phyloP scores from a whole-genome alignment of 2,797 vertebrate genomes.

The Hemitrygon akajei region DNA sequence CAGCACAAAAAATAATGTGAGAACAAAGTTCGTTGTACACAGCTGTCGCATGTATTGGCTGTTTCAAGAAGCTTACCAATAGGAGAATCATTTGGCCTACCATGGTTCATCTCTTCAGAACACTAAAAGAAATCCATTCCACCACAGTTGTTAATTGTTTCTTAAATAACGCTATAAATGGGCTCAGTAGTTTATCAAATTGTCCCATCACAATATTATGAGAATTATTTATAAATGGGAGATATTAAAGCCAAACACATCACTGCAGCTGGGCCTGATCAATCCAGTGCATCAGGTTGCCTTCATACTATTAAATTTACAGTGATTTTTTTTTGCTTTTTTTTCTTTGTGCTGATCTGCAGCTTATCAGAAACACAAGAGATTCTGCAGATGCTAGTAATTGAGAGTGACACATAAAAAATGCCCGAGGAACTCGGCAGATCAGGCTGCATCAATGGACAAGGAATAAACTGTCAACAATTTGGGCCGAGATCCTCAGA shows the following conservation, averaged over 20 bases:
- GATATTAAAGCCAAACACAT: neutral
- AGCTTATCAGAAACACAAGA: too few species aligned
- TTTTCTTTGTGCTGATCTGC: too few species aligned
- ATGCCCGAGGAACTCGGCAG: too few species aligned
- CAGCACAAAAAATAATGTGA: neutral
- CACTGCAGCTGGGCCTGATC: neutral
- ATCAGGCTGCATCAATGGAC: too few species aligned
- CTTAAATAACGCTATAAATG: neutral
- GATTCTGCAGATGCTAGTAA: too few species aligned
- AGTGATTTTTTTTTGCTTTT: too few species aligned
- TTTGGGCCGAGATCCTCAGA: too few species aligned
- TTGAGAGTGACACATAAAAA: too few species aligned
- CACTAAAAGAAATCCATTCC: neutral
- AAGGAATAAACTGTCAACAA: too few species aligned
- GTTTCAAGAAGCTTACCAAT: neutral
- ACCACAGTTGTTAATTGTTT: neutral
- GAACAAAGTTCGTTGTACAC: neutral
- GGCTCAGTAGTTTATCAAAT: neutral
- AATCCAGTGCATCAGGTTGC: neutral
- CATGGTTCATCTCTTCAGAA: neutral
- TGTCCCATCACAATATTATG: neutral
- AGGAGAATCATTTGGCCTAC: neutral
- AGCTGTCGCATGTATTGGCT: neutral
- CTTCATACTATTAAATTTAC: neutral
- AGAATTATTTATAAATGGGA: neutral